Evolutionary conservation across 2,797 vertebrate species (phyloP).

Genomic region (Phalloptychus januarius): DNA sequence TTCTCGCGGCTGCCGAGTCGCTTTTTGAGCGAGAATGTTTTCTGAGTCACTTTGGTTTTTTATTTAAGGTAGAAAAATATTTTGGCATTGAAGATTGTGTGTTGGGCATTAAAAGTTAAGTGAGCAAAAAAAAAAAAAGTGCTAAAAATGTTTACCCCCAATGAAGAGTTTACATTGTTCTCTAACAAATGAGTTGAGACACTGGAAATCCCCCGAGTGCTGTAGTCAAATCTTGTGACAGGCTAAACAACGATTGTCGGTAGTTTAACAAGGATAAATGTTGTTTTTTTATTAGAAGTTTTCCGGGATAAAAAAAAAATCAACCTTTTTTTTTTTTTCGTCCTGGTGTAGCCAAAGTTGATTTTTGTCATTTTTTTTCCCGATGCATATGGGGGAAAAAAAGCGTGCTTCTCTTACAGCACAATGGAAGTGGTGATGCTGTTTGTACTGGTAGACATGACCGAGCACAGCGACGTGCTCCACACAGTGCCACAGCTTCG

Average conservation of each 20-base stretch:
- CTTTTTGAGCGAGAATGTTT: slow-evolving; percentile 32
- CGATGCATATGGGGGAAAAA: slow-evolving; percentile 45
- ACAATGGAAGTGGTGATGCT: slow-evolving; percentile 58
- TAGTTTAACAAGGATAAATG: slow-evolving; percentile 46
- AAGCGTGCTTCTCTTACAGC: slow-evolving; percentile 70
- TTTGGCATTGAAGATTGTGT: slow-evolving; percentile 38
- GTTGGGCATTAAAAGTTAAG: slow-evolving; percentile 54
- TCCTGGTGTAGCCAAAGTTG: slow-evolving; percentile 35
- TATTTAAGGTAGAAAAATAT: slow-evolving; percentile 50
- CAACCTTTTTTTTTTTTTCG: slow-evolving; percentile 40
- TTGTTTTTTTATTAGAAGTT: slow-evolving; percentile 59
- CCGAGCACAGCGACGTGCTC: slow-evolving; percentile 44
- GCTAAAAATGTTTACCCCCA: slow-evolving; percentile 63
- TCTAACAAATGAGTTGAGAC: slow-evolving; percentile 49
- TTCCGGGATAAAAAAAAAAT: slow-evolving; percentile 58
- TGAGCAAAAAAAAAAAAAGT: slow-evolving; percentile 27
- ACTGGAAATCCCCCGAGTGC: slow-evolving; percentile 59
- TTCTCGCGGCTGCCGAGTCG: slow-evolving; percentile 36
- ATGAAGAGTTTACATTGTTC: slow-evolving; percentile 71
- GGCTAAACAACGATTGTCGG: slow-evolving; percentile 50
- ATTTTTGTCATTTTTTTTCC: slow-evolving; percentile 38
- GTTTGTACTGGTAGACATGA: slow-evolving; percentile 63
- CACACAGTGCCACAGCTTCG: slow-evolving; percentile 59
- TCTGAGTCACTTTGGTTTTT: slow-evolving; percentile 25
- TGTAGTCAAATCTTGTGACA: slow-evolving; percentile 13